Conservation (phyloP, 2,888 invertebrate species). For the Orthosia incerta region DNA sequence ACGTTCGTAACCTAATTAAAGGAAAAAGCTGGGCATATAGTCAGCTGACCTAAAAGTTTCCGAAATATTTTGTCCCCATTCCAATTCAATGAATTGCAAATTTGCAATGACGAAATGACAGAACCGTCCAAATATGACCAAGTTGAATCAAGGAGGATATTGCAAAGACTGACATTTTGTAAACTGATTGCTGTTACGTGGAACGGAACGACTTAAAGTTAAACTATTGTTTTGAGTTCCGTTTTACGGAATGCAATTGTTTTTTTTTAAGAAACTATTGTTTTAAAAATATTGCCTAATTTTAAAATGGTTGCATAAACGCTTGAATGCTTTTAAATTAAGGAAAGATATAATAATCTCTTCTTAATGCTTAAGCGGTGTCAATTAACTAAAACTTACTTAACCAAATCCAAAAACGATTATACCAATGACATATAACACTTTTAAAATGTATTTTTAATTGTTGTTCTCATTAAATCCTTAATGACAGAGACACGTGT, state of each 20-base stretch:
- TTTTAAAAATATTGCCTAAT: conserved; percentile 7
- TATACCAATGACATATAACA: conserved; percentile 19
- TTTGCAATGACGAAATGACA: conserved; percentile 24
- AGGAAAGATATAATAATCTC: conserved; percentile 1
- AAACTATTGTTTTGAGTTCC: conserved; percentile 62
- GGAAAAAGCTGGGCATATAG: background rate
- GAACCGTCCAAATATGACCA: conserved; percentile 26
- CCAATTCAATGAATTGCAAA: conserved; percentile 24
- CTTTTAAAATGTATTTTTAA: conserved; percentile 47
- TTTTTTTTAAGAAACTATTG: conserved; percentile 4
- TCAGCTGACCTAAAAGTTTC: conserved; percentile 1
- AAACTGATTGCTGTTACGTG: conserved; percentile 49
- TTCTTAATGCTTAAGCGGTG: background rate
- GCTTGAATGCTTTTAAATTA: background rate
- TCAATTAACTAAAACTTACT: conserved; percentile 1
- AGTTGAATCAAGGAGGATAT: conserved; percentile 55
- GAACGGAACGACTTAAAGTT: conserved; percentile 57
- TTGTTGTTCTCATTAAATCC: conserved; percentile 16
- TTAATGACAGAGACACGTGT: conserved; percentile 49
- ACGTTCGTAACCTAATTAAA: background rate
- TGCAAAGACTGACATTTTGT: conserved; percentile 46
- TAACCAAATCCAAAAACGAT: background rate
- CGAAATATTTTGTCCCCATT: conserved; percentile 22
- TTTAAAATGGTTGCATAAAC: background rate
- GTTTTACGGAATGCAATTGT: conserved; percentile 35